Evolutionary conservation across 2,888 invertebrate genomes (phyloP).

Genomic region (Drosophila tripunctata): DNA sequence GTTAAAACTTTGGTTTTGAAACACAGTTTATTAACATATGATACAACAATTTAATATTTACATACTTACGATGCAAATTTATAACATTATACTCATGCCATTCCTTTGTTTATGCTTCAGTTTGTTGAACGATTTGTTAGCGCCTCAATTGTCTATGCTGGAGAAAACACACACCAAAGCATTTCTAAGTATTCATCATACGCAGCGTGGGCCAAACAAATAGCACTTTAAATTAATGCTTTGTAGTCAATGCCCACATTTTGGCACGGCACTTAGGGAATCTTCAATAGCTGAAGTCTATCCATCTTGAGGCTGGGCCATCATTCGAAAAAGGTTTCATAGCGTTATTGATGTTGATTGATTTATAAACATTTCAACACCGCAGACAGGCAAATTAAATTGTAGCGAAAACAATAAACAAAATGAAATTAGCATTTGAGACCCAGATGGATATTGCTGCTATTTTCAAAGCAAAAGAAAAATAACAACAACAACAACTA

Average conservation of each 20-base stretch:
- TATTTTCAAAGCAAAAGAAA: background rate
- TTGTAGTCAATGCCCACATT: conserved; percentile 20
- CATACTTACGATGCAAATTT: background rate
- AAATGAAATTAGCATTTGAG: conserved; percentile 73
- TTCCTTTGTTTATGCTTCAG: conserved; percentile 24
- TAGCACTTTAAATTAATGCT: conserved; percentile 27
- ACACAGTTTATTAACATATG: background rate
- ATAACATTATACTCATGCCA: background rate
- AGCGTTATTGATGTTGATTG: conserved; percentile 76
- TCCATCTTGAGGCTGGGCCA: conserved; percentile 50
- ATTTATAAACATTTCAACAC: conserved; percentile 76
- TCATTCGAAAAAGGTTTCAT: conserved; percentile 45
- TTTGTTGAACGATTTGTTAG: conserved; percentile 28
- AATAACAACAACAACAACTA: background rate
- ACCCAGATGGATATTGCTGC: conserved; percentile 19
- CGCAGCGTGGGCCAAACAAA: conserved; percentile 42
- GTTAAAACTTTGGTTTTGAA: no score
- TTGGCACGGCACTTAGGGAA: conserved; percentile 39
- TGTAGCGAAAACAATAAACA: conserved; percentile 76
- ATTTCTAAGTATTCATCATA: conserved; percentile 45
- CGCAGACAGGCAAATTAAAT: conserved; percentile 66
- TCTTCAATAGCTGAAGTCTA: conserved; percentile 39
- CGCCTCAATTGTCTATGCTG: conserved; percentile 27
- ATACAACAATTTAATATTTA: background rate
- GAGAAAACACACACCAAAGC: conserved; percentile 37